Evolutionary conservation across 2,113 vertebrate genomes (phyloP).

Genomic region (Excalfactoria chinensis): DNA sequence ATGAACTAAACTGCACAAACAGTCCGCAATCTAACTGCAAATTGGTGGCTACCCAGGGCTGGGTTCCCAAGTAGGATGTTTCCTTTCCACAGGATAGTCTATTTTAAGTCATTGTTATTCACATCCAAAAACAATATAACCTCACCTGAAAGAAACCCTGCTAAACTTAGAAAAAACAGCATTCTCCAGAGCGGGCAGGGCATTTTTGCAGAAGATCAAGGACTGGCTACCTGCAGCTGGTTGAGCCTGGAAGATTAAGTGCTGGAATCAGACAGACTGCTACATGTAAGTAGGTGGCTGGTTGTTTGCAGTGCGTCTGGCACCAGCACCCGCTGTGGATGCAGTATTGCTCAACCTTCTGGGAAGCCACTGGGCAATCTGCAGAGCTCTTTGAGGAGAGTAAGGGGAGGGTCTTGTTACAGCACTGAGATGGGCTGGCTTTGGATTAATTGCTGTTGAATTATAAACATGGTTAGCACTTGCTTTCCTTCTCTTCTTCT

Average conservation of each 20-base stretch:
- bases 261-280: accelerated
- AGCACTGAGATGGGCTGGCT: background rate
- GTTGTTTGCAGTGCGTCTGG: background rate
- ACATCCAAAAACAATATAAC: background rate
- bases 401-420: background rate
- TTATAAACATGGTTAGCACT: background rate
- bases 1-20: background rate
- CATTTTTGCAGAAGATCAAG: background rate
- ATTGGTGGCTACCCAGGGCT: accelerated
- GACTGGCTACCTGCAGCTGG: background rate
- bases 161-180: background rate
- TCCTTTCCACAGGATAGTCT: background rate
- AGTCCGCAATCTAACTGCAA: accelerated
- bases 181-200: background rate
- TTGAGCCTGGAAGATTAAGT: background rate
- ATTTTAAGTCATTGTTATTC: background rate
- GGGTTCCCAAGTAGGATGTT: background rate
- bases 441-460: background rate
- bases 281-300: accelerated
- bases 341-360: background rate
- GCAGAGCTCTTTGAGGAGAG: background rate
- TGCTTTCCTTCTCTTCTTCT: background rate
- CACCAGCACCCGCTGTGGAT: too few relatives aligned
- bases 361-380: background rate
- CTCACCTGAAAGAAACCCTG: conserved; percentile 43